Evolutionary conservation across 2,888 invertebrate genomes (phyloP).

Genomic region (Strigamia maritima): DNA sequence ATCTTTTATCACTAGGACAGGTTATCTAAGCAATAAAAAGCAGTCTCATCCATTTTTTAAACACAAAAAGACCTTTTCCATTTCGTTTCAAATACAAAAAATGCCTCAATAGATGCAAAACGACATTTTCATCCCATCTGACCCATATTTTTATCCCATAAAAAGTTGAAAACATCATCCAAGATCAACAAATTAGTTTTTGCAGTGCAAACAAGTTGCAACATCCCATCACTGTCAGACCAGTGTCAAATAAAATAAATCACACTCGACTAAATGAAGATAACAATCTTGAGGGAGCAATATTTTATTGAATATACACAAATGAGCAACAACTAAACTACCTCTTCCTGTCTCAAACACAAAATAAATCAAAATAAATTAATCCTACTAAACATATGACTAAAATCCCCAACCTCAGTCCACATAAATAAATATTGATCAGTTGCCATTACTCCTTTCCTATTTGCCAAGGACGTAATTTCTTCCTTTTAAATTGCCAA

Average conservation of each 20-base stretch:
- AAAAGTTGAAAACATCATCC: too few relatives aligned
- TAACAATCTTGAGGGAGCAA: background rate
- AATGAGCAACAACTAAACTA: background rate
- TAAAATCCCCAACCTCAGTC: background rate
- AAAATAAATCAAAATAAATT: slow-evolving; percentile 9
- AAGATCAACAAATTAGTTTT: background rate
- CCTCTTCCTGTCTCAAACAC: background rate
- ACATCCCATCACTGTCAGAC: background rate
- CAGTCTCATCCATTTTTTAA: too few relatives aligned
- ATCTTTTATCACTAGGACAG: too few relatives aligned
- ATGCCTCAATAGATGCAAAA: too few relatives aligned
- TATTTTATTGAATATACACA: slow-evolving; percentile 15
- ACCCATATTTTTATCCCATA: too few relatives aligned
- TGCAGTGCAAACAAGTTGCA: background rate
- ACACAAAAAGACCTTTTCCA: too few relatives aligned
- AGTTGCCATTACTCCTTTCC: background rate
- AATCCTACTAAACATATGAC: background rate
- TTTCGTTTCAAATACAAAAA: too few relatives aligned
- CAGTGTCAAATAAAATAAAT: background rate
- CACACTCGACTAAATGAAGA: slow-evolving; percentile 5
- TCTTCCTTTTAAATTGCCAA: background rate
- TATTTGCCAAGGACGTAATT: background rate
- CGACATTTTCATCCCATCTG: too few relatives aligned
- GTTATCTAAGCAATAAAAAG: too few relatives aligned
- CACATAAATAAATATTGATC: background rate